Conservation (phyloP, 2,888 invertebrate genomes). For the Yponomeuta sedellus region DNA sequence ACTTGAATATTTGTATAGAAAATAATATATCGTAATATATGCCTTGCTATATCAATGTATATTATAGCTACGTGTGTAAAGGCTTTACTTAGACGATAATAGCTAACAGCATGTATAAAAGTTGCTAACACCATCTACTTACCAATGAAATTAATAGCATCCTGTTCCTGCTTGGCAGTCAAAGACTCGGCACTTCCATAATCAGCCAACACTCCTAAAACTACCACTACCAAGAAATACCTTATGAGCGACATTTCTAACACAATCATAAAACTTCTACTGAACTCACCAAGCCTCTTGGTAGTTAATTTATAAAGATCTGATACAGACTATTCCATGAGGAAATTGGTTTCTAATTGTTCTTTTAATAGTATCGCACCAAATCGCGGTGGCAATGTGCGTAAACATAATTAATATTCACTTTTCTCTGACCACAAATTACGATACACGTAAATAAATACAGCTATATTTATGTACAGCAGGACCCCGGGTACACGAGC, state of each 20-base stretch:
- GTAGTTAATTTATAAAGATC: too few relatives aligned
- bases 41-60: too few relatives aligned
- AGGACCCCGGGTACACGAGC: too few relatives aligned
- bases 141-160: conserved; percentile 20
- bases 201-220: neutral
- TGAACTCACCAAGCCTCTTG: too few relatives aligned
- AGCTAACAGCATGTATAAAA: too few relatives aligned
- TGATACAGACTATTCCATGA: neutral
- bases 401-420: neutral
- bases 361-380: neutral
- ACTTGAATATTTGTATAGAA: too few relatives aligned
- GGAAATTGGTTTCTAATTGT: neutral
- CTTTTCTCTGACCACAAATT: neutral
- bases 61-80: too few relatives aligned
- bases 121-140: conserved; percentile 15
- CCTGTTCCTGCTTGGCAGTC: conserved; percentile 19
- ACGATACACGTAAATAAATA: neutral
- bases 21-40: too few relatives aligned
- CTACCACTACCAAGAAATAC: neutral
- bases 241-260: neutral
- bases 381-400: neutral
- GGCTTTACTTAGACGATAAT: too few relatives aligned
- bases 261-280: too few relatives aligned
- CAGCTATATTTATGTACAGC: neutral
- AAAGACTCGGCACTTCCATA: neutral